These are phyloP conservation scores for Ellobius talpinus DNA, from an alignment of 2,113 vertebrate species.

Conservation along the genomic window DNA sequence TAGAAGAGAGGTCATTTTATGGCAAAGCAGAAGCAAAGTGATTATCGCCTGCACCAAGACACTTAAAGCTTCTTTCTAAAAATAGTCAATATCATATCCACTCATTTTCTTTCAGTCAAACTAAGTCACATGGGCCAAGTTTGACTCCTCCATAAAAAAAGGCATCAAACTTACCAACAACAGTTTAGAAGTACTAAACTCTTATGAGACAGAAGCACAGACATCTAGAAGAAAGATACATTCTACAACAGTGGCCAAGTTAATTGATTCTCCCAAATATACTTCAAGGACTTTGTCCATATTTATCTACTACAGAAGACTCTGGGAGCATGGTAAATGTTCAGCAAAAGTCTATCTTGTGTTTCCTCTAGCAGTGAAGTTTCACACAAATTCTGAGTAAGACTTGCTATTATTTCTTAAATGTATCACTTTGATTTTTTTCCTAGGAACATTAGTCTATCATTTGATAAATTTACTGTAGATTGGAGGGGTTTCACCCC, in stretches of 20 bases:
- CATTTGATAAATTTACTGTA: neutral
- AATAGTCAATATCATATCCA: neutral
- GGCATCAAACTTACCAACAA: neutral
- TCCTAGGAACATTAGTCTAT: neutral
- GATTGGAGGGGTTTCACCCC: neutral
- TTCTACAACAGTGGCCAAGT: neutral
- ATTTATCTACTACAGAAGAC: neutral
- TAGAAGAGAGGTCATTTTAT: neutral
- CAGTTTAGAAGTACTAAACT: neutral
- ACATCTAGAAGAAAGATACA: neutral
- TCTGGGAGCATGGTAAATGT: neutral
- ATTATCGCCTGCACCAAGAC: neutral
- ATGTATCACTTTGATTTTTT: neutral
- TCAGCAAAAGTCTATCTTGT: neutral
- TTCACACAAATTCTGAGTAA: neutral
- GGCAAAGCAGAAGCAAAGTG: neutral
- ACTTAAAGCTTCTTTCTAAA: neutral
- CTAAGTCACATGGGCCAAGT: neutral
- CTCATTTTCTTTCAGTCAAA: neutral
- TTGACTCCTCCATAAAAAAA: neutral
- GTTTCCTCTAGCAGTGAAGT: neutral
- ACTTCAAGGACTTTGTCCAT: neutral
- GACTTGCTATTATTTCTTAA: neutral
- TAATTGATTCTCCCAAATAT: neutral
- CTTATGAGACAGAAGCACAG: neutral